These are phyloP conservation scores for Labroides dimidiatus DNA, from an alignment of 2,797 vertebrate genomes.

Conservation along the genomic window DNA sequence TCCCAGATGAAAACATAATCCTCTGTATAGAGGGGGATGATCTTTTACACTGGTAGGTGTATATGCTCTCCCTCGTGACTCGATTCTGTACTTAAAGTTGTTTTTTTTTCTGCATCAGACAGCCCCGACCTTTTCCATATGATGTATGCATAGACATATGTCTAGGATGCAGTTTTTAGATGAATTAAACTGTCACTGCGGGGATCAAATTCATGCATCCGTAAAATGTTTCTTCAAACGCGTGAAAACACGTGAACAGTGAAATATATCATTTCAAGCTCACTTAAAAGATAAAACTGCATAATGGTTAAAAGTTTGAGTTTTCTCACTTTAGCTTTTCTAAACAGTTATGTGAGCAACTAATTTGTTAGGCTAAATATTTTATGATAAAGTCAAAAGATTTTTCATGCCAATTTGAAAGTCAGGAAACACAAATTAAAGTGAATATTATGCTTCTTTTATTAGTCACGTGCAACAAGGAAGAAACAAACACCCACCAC, in stretches of 20 bases:
- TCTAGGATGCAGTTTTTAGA: neutral
- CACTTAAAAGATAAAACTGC: no score
- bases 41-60: slow-evolving; percentile 65
- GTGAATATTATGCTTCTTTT: slow-evolving; percentile 61
- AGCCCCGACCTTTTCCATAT: neutral
- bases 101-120: slow-evolving; percentile 44
- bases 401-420: no score
- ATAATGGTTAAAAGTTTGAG: no score
- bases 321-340: no score
- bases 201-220: neutral
- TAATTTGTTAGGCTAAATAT: no score
- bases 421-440: neutral
- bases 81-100: slow-evolving; percentile 40
- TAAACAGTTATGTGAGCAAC: no score
- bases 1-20: slow-evolving; percentile 87
- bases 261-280: no score
- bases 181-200: neutral
- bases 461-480: slow-evolving; percentile 65
- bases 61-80: slow-evolving; percentile 40
- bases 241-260: no score
- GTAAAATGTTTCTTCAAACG: no score
- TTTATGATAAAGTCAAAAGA: no score
- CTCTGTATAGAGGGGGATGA: slow-evolving; percentile 71
- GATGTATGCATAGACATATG: neutral
- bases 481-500: slow-evolving; percentile 61